Evolutionary conservation across 2,113 vertebrate species (phyloP), one percentile per base, ranked within the genome.

Genomic region (Clarias batrachus): DNA sequence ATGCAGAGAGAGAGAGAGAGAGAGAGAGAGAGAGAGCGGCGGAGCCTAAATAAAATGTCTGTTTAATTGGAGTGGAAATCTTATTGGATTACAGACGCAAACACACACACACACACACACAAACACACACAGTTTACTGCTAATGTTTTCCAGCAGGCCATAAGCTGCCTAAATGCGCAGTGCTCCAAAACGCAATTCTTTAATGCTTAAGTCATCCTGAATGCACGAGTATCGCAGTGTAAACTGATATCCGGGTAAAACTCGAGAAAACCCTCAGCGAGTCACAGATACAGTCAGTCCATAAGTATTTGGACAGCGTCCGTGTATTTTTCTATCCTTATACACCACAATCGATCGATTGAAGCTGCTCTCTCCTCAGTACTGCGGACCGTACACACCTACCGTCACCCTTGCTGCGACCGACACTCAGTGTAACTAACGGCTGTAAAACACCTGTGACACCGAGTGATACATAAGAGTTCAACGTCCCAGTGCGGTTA

Each of bases 101-200:
- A 68, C 65, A 68, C 65, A 68, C 65, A 68, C 65, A 68, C 65
- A 68, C 33, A 71, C 70, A 41, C 70, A 73, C 37, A 77, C 48
- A 77, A 2, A 77, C 54, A 57, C 76, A 30, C 76, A n/a, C 37
- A 19, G 4, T 65, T 65, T n/a, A 52, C 23, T 65, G 81, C n/a
- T 65, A 82, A 82, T 82, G 13, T 66, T 54, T 82, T 82, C 81
- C 81, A 68, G 41, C 63, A 68, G 82, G 27, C 82, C 65, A 23
- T 27, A 70, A 30, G 13, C 48, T 83, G 65, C 27, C 66, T 83
- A 30, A 17, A 30, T 25, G 14, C 52, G 8, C 74, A 17, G 11
- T 14, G 41, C 41, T 54, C 73, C 41, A 54, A 25, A 54, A 14
- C 13, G 13, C 27, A 56, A 77, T 56, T 27, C 25, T 77, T 37